phyloP scores from a whole-genome alignment of 2,797 vertebrate genomes.

The Enteromius afrohamiltoni region DNA sequence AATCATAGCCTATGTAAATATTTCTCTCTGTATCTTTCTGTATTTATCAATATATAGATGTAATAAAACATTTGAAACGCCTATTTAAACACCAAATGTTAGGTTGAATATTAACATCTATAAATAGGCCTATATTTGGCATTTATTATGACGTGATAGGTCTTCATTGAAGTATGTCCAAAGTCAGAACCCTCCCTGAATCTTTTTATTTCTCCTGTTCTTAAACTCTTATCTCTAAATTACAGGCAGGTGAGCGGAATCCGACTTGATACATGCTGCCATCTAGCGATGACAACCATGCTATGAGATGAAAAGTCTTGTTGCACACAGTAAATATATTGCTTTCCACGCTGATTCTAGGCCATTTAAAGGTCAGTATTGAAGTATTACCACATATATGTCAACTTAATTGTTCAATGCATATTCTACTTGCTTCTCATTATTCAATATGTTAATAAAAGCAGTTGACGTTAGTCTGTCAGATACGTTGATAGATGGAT shows the following conservation, averaged over 20 bases:
- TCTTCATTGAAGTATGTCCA: not conserved
- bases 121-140: not conserved
- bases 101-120: not conserved
- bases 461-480: not conserved
- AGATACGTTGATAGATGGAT: not conserved
- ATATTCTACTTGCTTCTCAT: not conserved
- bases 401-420: not conserved
- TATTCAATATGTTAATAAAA: not conserved
- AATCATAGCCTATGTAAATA: not conserved
- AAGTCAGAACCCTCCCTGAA: not conserved
- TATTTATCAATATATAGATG: not conserved
- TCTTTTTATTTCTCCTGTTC: not conserved
- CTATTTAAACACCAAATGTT: not conserved
- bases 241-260: not conserved
- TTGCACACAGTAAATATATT: too few species aligned
- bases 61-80: conserved; percentile 6
- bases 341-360: too few species aligned
- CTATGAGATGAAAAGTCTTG: not conserved
- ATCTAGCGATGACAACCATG: conserved; percentile 11
- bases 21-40: not conserved
- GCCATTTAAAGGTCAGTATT: not conserved
- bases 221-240: not conserved
- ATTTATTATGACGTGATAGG: not conserved
- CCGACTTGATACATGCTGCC: conserved; percentile 1
- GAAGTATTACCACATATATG: not conserved